Percentiles rank a stretch among this genome's conserved stretches.
Conservation (phyloP, 2,888 invertebrate genomes). For the Norana najaformis region DNA sequence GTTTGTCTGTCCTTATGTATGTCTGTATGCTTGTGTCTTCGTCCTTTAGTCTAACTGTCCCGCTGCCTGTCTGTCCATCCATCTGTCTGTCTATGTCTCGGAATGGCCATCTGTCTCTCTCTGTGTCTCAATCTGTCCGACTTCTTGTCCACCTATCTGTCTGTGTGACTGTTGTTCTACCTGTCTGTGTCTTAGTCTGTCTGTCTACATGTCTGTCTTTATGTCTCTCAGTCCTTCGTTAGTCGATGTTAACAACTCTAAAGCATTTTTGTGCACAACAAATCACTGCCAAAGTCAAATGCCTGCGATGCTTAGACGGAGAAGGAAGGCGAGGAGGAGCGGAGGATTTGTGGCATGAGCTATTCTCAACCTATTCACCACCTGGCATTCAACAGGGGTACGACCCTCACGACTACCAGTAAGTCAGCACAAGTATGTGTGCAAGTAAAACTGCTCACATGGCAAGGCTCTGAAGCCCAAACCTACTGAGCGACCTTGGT, state of each 20-base stretch:
- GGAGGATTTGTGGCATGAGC: not conserved
- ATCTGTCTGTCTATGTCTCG: not conserved
- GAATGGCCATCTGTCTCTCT: too few species aligned
- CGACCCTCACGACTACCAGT: not conserved
- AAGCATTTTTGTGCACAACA: not conserved
- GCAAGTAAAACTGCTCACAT: not conserved
- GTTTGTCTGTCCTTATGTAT: too few species aligned
- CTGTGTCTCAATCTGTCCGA: too few species aligned
- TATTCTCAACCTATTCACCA: constrained; percentile 5
- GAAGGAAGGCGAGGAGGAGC: not conserved
- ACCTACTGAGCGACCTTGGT: not conserved
- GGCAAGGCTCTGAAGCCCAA: not conserved
- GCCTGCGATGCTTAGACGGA: not conserved
- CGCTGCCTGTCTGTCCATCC: not conserved
- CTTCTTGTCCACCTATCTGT: not conserved
- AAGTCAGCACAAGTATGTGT: not conserved
- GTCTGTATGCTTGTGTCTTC: too few species aligned
- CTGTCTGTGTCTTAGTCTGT: not conserved
- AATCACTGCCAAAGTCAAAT: not conserved
- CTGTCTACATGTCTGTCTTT: not conserved
- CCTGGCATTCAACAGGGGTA: not conserved
- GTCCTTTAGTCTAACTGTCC: not conserved
- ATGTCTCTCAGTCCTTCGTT: not conserved
- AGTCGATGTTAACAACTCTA: not conserved
- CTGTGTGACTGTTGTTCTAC: not conserved